Conservation (phyloP, 2,888 invertebrate genomes). For the Trileptium ribeirensis region DNA sequence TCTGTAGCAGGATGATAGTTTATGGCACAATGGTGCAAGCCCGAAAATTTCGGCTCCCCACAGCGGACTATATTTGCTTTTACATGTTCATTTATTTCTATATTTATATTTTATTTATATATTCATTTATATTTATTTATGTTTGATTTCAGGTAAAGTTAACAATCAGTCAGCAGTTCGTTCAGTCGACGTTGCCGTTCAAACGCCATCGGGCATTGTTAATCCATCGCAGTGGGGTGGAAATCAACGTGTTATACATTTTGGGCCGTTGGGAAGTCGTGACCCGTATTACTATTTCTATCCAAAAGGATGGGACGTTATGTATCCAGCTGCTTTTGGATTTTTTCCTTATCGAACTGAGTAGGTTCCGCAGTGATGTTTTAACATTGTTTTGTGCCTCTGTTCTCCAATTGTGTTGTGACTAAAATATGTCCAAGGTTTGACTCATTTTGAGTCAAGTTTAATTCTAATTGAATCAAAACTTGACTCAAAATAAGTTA, state of each 20-base stretch:
- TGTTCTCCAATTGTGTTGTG: too few species aligned
- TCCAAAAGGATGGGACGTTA: constrained; percentile 50
- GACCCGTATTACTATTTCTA: constrained; percentile 51
- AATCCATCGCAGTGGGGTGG: constrained; percentile 25
- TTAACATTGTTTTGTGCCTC: too few species aligned
- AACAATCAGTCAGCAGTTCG: neutral
- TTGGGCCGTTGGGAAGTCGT: constrained; percentile 50
- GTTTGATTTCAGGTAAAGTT: neutral
- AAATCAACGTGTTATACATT: constrained; percentile 42
- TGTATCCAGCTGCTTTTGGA: constrained; percentile 50
- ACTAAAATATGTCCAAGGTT: too few species aligned
- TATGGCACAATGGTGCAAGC: too few species aligned
- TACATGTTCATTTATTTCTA: too few species aligned
- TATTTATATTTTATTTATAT: too few species aligned
- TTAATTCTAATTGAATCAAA: neutral
- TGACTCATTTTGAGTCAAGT: too few species aligned
- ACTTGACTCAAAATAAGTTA: too few species aligned
- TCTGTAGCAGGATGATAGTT: too few species aligned
- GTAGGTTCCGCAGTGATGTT: constrained; percentile 37
- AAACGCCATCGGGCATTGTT: constrained; percentile 1
- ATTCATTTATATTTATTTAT: too few species aligned
- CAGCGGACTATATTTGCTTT: too few species aligned
- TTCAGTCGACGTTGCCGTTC: constrained; percentile 7
- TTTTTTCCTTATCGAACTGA: constrained; percentile 50
- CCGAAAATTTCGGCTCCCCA: too few species aligned